phyloP scores from a whole-genome alignment of 2,888 invertebrate genomes.

The Luperina nickerlii region DNA sequence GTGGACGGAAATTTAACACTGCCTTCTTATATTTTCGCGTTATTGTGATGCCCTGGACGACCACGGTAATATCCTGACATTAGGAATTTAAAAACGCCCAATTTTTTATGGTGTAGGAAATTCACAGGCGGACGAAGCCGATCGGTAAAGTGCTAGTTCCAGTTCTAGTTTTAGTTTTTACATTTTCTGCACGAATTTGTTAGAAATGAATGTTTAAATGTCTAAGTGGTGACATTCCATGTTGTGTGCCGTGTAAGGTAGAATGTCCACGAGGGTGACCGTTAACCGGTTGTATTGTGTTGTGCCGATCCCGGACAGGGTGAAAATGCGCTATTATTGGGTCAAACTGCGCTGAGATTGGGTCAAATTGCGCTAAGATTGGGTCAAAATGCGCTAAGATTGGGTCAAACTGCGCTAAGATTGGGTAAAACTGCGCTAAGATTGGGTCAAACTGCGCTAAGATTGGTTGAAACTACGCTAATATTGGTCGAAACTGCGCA shows the following conservation, averaged over 20 bases:
- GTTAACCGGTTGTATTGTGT: conserved; percentile 5
- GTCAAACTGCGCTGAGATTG: not conserved
- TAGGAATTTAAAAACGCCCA: not conserved
- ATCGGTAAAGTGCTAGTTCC: not conserved
- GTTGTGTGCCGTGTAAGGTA: conserved; percentile 7
- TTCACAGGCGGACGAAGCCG: not conserved
- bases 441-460: not conserved
- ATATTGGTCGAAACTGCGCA: not conserved
- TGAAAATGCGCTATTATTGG: not conserved
- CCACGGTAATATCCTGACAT: not conserved
- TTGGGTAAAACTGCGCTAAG: not conserved
- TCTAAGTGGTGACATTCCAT: conserved; percentile 54
- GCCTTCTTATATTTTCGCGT: not conserved
- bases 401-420: not conserved
- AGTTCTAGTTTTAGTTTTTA: conserved; percentile 3
- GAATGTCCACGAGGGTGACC: conserved; percentile 20
- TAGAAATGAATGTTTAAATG: conserved; percentile 29
- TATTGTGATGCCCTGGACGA: not conserved
- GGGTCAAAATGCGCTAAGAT: not conserved
- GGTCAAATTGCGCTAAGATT: not conserved
- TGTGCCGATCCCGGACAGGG: conserved; percentile 1
- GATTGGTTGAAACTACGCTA: not conserved
- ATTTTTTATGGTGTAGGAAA: not conserved
- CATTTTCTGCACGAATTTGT: conserved; percentile 26
- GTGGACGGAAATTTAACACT: not conserved